These are phyloP conservation scores for Lepus townsendii DNA, from an alignment of 2,797 vertebrate species.

Conservation along the genomic window DNA sequence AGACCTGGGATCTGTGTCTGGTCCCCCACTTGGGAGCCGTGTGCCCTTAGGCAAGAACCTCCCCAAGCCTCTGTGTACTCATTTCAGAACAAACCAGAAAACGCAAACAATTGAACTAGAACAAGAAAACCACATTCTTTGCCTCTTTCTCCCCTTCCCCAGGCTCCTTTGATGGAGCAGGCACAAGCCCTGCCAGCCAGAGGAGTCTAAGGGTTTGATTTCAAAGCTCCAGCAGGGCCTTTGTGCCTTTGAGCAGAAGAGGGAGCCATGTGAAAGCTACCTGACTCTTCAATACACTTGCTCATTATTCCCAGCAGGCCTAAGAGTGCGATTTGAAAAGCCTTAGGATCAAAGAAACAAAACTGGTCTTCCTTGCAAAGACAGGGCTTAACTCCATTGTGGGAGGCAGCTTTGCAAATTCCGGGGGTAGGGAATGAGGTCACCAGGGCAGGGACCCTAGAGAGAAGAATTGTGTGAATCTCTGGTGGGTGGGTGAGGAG, in stretches of 20 bases:
- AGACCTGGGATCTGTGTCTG: conserved; percentile 6
- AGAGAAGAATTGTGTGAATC: conserved; percentile 16
- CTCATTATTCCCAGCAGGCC: conserved; percentile 75
- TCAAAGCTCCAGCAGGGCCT: conserved; percentile 80
- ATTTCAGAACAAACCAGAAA: conserved; percentile 70
- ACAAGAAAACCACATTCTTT: conserved; percentile 73
- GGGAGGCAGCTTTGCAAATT: conserved; percentile 67
- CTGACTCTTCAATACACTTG: conserved; percentile 75
- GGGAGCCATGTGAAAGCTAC: conserved; percentile 73
- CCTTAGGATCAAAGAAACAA: conserved; percentile 76
- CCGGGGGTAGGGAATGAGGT: not conserved
- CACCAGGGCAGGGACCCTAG: not conserved
- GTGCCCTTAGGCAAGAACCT: conserved; percentile 45
- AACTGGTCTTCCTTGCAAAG: conserved; percentile 69
- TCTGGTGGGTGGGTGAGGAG: conserved; percentile 21
- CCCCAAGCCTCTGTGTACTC: conserved; percentile 8
- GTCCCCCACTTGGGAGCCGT: not conserved
- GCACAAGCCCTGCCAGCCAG: not conserved
- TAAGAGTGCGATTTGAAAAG: conserved; percentile 67
- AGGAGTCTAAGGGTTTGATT: conserved; percentile 74
- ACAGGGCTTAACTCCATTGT: conserved; percentile 57
- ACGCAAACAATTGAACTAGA: conserved; percentile 61
- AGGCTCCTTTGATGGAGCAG: conserved; percentile 52
- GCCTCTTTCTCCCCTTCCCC: conserved; percentile 56
- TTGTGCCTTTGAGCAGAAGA: conserved; percentile 72